Evolutionary conservation across 2,888 invertebrate species (phyloP), one percentile per base, ranked within the genome.

Genomic region (Herminia tarsipennalis): DNA sequence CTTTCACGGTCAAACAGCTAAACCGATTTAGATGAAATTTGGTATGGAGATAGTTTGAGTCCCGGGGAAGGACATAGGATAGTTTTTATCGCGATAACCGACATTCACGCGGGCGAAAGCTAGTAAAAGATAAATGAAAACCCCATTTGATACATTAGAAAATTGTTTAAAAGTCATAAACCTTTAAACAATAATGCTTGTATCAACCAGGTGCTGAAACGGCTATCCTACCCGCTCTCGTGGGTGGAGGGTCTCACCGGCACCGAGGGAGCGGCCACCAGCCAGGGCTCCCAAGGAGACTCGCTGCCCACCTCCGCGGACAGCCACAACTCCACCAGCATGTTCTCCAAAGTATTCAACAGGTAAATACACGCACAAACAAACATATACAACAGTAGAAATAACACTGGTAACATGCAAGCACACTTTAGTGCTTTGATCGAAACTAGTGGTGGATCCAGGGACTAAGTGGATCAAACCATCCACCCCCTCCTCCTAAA

Each of bases 191-290:
- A 20, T 6, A 8, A 3, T 16, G 12, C 9, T 42, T 24, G n/a
- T 17, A 6, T 18, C 12, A 17, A 2, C 20, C 38, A 98, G 97
- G 97, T 97, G 96, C 91, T 98, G 69, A 98, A 98, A 88, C 94
- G 97, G 69, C 94, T 98, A 50, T 97, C 97, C 0, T 97, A 98
- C 91, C 98, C 98, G 9, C 87, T 98, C 39, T 95, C 97, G 1
- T 97, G 97, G 97, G 97, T 97, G 93, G 97, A 97, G 81, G 97
- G 97, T 1, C 90, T 97, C 27, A 95, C 96, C 0, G 95, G 96
- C 44, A n/a, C n/a, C n/a, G 97, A 96, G 56, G 94, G 93, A 51
- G 92, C 89, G 21, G 78, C 80, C 54, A 56, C 67, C 42, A 48
- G 68, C 30, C 63, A 88, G 73, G 68, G 83, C 53, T 92, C 93